phyloP scores from a whole-genome alignment of 2,888 invertebrate genomes.

The Choreutis nemorana region DNA sequence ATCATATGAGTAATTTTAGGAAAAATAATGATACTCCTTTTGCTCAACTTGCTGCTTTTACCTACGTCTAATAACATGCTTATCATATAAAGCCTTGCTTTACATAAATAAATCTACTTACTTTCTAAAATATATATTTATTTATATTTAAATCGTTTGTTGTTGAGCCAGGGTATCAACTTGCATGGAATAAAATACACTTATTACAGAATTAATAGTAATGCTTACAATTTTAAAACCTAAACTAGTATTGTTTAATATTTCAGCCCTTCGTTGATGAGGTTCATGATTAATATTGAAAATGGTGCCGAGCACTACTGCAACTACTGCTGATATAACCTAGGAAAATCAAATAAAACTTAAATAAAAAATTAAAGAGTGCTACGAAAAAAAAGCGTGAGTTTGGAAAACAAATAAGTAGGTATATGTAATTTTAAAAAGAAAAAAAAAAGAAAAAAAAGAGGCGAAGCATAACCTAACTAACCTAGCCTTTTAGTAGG shows the following conservation, averaged over 20 bases:
- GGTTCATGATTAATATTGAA: slow-evolving; percentile 69
- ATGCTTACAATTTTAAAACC: slow-evolving; percentile 67
- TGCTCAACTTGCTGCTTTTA: no score
- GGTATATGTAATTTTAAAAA: slow-evolving; percentile 13
- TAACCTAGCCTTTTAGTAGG: no score
- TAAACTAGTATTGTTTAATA: slow-evolving; percentile 68
- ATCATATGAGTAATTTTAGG: no score
- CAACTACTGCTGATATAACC: slow-evolving; percentile 69
- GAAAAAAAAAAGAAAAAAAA: slow-evolving; percentile 12
- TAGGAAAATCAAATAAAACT: slow-evolving; percentile 37
- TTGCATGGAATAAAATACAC: slow-evolving; percentile 63
- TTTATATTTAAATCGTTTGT: no score
- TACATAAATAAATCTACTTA: no score
- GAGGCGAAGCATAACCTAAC: slow-evolving; percentile 7
- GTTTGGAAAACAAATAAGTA: slow-evolving; percentile 3
- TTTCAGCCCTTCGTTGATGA: slow-evolving; percentile 66
- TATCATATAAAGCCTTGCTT: no score
- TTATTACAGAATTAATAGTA: slow-evolving; percentile 68
- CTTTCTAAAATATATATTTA: no score
- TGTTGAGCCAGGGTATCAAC: no score
- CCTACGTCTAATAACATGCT: no score
- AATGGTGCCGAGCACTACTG: slow-evolving; percentile 65
- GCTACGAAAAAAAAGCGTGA: slow-evolving; percentile 14
- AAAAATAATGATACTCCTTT: no score
- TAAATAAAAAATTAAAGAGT: slow-evolving; percentile 22